phyloP scores from a whole-genome alignment of 2,797 vertebrate genomes.

The Lithobates sylvaticus region DNA sequence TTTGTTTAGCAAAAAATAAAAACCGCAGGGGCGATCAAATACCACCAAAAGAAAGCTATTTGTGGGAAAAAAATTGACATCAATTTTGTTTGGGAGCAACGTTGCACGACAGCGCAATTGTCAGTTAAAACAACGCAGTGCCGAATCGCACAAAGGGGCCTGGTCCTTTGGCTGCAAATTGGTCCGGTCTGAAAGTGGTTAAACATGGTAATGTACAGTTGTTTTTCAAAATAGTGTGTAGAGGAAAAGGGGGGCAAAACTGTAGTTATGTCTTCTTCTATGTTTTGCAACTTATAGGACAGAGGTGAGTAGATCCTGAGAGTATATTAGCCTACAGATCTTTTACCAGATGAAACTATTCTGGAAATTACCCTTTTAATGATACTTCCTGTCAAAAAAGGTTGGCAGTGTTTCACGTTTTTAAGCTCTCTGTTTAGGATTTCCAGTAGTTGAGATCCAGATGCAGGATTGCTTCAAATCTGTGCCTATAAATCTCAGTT shows the following conservation, averaged over 20 bases:
- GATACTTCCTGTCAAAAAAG: background rate
- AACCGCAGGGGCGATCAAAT: too few relatives aligned
- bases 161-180: too few relatives aligned
- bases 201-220: background rate
- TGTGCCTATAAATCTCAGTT: background rate
- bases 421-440: background rate
- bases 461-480: background rate
- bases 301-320: background rate
- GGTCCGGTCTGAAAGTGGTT: too few relatives aligned
- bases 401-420: background rate
- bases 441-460: background rate
- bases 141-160: too few relatives aligned
- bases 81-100: too few relatives aligned
- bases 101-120: too few relatives aligned
- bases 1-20: too few relatives aligned
- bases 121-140: too few relatives aligned
- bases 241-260: background rate
- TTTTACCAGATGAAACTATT: background rate
- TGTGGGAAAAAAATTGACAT: too few relatives aligned
- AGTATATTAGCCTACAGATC: background rate
- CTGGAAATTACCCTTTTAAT: background rate
- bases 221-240: background rate
- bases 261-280: background rate
- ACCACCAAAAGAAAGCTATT: too few relatives aligned
- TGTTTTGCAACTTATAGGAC: background rate